Evolutionary conservation across 2,888 invertebrate species (phyloP).

Genomic region (Drosophila meridionalis): DNA sequence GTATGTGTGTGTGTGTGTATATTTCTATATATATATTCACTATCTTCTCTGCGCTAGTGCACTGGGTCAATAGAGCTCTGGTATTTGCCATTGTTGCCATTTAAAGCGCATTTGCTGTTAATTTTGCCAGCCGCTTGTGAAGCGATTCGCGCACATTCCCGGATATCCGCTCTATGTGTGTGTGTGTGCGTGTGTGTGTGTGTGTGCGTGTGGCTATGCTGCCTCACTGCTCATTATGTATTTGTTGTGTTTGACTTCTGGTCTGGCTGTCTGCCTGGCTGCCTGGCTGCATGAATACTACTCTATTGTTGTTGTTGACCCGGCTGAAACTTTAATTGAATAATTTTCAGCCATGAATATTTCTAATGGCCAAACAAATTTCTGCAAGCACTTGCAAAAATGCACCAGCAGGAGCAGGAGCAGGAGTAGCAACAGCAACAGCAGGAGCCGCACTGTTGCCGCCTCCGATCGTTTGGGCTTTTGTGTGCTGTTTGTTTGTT

Average conservation of each 20-base stretch:
- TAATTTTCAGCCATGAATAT: slow-evolving; percentile 79
- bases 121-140: slow-evolving; percentile 75
- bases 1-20: neutral
- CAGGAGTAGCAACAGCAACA: slow-evolving; percentile 11
- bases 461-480: slow-evolving; percentile 40
- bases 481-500: slow-evolving; percentile 40
- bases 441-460: slow-evolving; percentile 3
- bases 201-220: slow-evolving; percentile 35
- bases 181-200: slow-evolving; percentile 16
- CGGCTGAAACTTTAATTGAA: slow-evolving; percentile 75
- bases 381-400: slow-evolving; percentile 72
- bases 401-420: slow-evolving; percentile 28
- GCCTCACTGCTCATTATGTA: slow-evolving; percentile 76
- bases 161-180: slow-evolving; percentile 61
- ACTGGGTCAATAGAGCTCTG: slow-evolving; percentile 77
- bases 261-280: slow-evolving; percentile 30
- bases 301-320: slow-evolving; percentile 27
- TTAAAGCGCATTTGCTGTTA: slow-evolving; percentile 80
- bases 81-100: slow-evolving; percentile 73
- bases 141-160: slow-evolving; percentile 72
- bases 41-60: slow-evolving; percentile 53
- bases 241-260: slow-evolving; percentile 70
- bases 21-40: neutral
- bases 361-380: slow-evolving; percentile 80
- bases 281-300: slow-evolving; percentile 5